These are phyloP conservation scores for Gerris buenoi DNA, from an alignment of 1,140 invertebrate genomes.

Conservation along the genomic window DNA sequence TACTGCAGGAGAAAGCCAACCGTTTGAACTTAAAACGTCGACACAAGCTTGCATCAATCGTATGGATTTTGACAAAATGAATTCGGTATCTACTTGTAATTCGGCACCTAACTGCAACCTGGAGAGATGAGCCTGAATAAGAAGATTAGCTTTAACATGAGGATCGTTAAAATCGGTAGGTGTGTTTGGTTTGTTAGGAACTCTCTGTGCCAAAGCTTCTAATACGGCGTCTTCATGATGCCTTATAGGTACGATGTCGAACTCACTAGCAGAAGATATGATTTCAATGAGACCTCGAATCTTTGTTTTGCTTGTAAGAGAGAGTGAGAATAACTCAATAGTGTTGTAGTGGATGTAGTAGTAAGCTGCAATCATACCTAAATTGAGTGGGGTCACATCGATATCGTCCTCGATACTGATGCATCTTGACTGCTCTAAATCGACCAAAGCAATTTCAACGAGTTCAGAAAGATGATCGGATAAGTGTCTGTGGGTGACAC, in stretches of 20 bases:
- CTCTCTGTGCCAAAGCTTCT: conserved; percentile 54
- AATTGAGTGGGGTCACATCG: conserved; percentile 86
- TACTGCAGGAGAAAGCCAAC: conserved; percentile 93
- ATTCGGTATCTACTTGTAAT: conserved; percentile 89
- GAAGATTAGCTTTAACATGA: conserved; percentile 89
- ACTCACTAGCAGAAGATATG: conserved; percentile 93
- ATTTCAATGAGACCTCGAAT: conserved; percentile 93
- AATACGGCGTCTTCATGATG: conserved; percentile 89
- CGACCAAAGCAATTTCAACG: conserved; percentile 87
- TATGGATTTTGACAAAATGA: conserved; percentile 71
- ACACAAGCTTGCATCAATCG: conserved; percentile 95
- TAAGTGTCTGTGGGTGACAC: conserved; percentile 88
- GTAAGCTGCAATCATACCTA: conserved; percentile 99
- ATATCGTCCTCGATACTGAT: conserved; percentile 97
- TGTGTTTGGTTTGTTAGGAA: conserved; percentile 59
- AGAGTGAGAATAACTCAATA: conserved; percentile 94
- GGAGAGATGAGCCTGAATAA: conserved; percentile 91
- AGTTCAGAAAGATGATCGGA: conserved; percentile 97
- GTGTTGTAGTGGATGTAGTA: conserved; percentile 99
- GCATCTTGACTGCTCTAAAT: conserved; percentile 95
- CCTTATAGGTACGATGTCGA: conserved; percentile 82
- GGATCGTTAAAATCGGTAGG: conserved; percentile 81
- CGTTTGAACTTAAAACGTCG: conserved; percentile 93
- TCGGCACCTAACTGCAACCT: conserved; percentile 87
- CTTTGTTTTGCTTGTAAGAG: conserved; percentile 93